Evolutionary conservation across 2,113 vertebrate genomes (phyloP).

Genomic region (Sturnira hondurensis): DNA sequence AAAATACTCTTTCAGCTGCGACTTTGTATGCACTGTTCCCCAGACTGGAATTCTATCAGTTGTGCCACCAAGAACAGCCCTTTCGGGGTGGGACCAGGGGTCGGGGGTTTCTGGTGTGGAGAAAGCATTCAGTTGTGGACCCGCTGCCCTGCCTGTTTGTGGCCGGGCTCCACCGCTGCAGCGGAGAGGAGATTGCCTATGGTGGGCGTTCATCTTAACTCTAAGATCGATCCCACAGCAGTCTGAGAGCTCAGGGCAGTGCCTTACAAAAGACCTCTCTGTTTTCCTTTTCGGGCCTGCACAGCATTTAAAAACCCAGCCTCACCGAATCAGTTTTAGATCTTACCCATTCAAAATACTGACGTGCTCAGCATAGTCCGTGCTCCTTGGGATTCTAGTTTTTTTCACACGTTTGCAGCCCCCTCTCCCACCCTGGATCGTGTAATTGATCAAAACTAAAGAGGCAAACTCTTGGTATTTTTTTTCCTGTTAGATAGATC

Average conservation of each 20-base stretch:
- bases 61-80: no score
- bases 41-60: background rate
- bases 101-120: rapidly evolving
- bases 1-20: background rate
- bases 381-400: rapidly evolving
- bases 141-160: rapidly evolving
- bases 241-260: background rate
- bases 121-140: no score
- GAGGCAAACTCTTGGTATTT: background rate
- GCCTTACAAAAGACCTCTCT: background rate
- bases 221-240: no score
- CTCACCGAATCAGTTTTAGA: background rate
- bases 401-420: background rate
- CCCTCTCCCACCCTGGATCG: rapidly evolving
- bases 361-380: rapidly evolving
- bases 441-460: background rate
- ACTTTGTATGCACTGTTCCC: background rate
- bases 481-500: constrained; percentile 63
- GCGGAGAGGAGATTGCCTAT: rapidly evolving
- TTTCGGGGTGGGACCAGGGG: rapidly evolving
- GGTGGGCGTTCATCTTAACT: no score
- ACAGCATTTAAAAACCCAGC: no score
- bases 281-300: rapidly evolving
- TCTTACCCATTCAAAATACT: background rate
- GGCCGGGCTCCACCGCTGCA: background rate